Base-by-base conservation (phyloP, 1,140 invertebrate species). In the Pseudoatta argentina region DNA sequence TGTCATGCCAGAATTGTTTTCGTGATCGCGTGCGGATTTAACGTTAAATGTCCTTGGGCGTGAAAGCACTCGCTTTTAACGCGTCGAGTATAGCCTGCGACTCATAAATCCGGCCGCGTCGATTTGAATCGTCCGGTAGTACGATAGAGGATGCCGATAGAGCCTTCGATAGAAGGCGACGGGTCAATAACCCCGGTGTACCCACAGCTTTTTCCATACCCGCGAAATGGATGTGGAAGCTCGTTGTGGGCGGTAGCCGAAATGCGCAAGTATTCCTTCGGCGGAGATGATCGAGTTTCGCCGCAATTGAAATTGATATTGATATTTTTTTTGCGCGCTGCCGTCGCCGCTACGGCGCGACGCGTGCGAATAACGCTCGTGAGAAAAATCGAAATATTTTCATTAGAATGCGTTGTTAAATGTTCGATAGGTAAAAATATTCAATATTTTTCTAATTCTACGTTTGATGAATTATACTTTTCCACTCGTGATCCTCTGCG, bases 301-400 rank as follows among this genome's bases (percentile, higher is more conserved):
- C 91, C 92, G 78, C 91, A 93, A 92, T 93, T 92, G 92, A 92
- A 92, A 93, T 92, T 92, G 92, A 91, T 92, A 92, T 93, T 92
- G 79, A 83, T 83, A 83, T 83, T 83, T 83, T 83, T 91, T 91
- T 89, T 87, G 16, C 27, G 30, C 12, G 16, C 5, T 44, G 21
- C 2, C 44, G 57, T 82, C 39, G 77, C 39, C 55, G 55, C 27
- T 55, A 53, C 48, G 63, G 63, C 24, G 39, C 59, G 66, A 76
- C 48, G 24, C 57, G 57, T n/a, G 75, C 75, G 34, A 44, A 61
- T 44, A 63, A 63, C 34, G 67, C 44, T 48, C 18, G 34, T 39
- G 77, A 69, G 48, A 55, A 39, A 79, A 66, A 55, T 30, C 27
- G 77, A 86, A 82, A 81, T 69, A 86, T 81, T 81, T 86, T 59